Evolutionary conservation across 2,113 vertebrate genomes (phyloP).

Genomic region (Antigone vipio): DNA sequence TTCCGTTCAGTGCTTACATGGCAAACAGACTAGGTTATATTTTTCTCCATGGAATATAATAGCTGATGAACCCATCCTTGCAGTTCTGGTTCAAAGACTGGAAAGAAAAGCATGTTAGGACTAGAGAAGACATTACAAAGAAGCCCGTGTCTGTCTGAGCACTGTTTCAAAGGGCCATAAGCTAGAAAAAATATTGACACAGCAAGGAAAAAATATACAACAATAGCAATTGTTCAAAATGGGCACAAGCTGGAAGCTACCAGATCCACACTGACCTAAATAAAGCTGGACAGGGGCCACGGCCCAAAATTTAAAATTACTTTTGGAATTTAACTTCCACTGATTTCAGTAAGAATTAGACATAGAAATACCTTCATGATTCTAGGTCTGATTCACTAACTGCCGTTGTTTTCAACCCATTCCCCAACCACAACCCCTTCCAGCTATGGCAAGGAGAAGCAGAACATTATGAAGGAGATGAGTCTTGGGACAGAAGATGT

Average conservation of each 20-base stretch:
- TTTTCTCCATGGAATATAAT: background rate
- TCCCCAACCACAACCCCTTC: background rate
- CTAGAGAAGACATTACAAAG: background rate
- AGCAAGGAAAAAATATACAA: slow-evolving; percentile 27
- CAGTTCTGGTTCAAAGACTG: background rate
- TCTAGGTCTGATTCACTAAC: background rate
- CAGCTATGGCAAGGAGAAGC: background rate
- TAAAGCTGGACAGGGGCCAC: background rate
- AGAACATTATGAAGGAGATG: background rate
- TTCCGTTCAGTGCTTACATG: background rate
- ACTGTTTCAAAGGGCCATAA: background rate
- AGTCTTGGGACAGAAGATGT: background rate
- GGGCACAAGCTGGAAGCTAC: background rate
- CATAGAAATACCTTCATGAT: background rate
- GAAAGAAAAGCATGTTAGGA: background rate
- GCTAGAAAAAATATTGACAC: slow-evolving; percentile 42
- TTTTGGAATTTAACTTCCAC: background rate
- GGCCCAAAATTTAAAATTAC: background rate
- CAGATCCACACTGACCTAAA: background rate
- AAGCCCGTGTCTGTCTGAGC: background rate
- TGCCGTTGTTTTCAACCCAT: background rate
- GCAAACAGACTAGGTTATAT: background rate
- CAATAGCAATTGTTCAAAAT: slow-evolving; percentile 39
- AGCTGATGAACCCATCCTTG: background rate
- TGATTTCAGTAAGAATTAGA: background rate